These are phyloP conservation scores for Leucopsar rothschildi DNA, from an alignment of 2,113 vertebrate species.

Conservation along the genomic window DNA sequence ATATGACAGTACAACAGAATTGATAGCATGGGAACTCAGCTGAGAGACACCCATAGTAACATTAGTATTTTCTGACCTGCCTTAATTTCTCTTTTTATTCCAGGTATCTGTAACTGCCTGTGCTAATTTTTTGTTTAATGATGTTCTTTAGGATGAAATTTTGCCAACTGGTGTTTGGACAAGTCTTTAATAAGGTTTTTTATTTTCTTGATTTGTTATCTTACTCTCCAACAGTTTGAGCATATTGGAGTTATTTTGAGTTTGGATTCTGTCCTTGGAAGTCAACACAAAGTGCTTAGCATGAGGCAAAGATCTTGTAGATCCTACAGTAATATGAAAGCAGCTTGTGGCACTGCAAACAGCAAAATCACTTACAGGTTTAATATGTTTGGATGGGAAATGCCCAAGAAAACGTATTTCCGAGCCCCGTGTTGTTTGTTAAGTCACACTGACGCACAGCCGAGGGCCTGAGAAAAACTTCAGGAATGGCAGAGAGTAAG, in stretches of 20 bases:
- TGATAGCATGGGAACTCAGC: not conserved
- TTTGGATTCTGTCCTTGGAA: not conserved
- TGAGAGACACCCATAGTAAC: not conserved
- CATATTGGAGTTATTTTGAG: not conserved
- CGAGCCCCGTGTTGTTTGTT: not conserved
- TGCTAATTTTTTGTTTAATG: not conserved
- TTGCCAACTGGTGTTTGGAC: not conserved
- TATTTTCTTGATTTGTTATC: not conserved
- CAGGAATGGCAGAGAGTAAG: not conserved
- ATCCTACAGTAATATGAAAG: not conserved
- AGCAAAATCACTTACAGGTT: not conserved
- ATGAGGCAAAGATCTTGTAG: not conserved
- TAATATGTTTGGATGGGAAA: not conserved
- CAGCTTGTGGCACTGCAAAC: not conserved
- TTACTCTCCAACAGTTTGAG: not conserved
- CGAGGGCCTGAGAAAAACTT: not conserved
- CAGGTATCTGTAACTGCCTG: not conserved
- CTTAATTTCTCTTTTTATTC: not conserved
- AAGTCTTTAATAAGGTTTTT: not conserved
- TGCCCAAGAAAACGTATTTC: not conserved
- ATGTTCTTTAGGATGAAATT: not conserved
- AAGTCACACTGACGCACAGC: not conserved
- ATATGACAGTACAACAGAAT: not conserved
- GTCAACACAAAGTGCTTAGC: not conserved
- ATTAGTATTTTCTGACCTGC: not conserved